Percentiles rank a stretch among this genome's conserved stretches.
Evolutionary conservation across 2,113 vertebrate genomes (phyloP).

Genomic region (Muntiacus reevesi): DNA sequence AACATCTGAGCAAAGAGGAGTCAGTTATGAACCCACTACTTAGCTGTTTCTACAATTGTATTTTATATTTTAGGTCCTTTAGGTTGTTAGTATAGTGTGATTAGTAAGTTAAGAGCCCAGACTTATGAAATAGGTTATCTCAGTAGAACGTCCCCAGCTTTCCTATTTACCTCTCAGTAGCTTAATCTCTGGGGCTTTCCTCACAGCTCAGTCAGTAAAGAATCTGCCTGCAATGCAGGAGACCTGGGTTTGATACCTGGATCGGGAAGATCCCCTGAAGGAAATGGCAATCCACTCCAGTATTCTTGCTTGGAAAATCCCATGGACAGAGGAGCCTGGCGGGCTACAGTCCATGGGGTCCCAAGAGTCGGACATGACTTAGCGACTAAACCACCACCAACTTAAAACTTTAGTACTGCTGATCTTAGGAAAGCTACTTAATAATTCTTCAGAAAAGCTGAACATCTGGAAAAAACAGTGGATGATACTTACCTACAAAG

Average conservation of each 20-base stretch:
- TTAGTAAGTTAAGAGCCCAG: neutral
- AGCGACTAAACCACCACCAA: too few species aligned
- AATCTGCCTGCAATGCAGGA: too few species aligned
- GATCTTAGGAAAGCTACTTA: neutral
- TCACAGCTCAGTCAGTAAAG: too few species aligned
- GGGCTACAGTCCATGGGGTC: too few species aligned
- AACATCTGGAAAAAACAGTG: neutral
- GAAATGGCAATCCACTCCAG: too few species aligned
- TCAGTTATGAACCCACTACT: neutral
- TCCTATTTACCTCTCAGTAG: neutral
- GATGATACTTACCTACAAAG: neutral
- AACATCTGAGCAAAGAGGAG: neutral
- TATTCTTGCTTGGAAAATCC: too few species aligned
- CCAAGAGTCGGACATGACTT: too few species aligned
- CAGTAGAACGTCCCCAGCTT: neutral
- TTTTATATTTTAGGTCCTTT: neutral
- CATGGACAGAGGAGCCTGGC: too few species aligned
- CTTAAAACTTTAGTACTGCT: neutral
- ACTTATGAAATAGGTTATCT: neutral
- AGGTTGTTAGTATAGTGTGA: neutral
- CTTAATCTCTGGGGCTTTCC: neutral
- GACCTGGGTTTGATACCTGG: too few species aligned
- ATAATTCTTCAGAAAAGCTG: neutral
- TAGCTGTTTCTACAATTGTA: neutral
- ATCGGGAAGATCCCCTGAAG: too few species aligned